phyloP scores from a whole-genome alignment of 2,888 invertebrate species.

The Branchellion lobata region DNA sequence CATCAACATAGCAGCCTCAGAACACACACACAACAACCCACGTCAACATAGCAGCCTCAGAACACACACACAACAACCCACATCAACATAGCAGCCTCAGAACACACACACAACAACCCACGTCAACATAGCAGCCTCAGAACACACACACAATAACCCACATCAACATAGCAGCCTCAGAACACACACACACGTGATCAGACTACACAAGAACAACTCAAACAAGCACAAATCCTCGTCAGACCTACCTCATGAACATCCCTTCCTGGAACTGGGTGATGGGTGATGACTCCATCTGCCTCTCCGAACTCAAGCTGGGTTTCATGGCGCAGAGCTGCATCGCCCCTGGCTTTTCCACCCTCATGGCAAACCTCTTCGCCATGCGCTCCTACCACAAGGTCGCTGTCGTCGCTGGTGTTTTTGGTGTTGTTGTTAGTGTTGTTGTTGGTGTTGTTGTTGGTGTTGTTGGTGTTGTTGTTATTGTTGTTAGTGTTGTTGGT shows the following conservation, averaged over 20 bases:
- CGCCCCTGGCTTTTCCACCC: slow-evolving; percentile 45
- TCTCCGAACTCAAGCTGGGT: slow-evolving; percentile 44
- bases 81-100: not conserved
- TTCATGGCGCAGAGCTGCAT: slow-evolving; percentile 46
- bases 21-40: too few species aligned
- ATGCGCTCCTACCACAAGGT: slow-evolving; percentile 43
- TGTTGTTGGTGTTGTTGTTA: too few species aligned
- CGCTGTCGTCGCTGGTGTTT: too few species aligned
- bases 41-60: not conserved
- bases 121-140: not conserved
- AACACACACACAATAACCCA: not conserved
- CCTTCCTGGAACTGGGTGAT: slow-evolving; percentile 41
- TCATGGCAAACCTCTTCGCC: slow-evolving; percentile 44
- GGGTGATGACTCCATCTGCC: slow-evolving; percentile 43
- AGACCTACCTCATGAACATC: slow-evolving; percentile 46
- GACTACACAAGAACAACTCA: too few species aligned
- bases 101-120: not conserved
- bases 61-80: not conserved
- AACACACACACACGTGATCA: too few species aligned
- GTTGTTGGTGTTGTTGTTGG: too few species aligned
- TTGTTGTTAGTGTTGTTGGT: too few species aligned
- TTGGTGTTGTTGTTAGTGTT: too few species aligned
- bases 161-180: too few species aligned
- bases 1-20: too few species aligned
- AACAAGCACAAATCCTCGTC: not conserved